Evolutionary conservation across 2,113 vertebrate genomes (phyloP).

Genomic region (Calyptomena viridis): DNA sequence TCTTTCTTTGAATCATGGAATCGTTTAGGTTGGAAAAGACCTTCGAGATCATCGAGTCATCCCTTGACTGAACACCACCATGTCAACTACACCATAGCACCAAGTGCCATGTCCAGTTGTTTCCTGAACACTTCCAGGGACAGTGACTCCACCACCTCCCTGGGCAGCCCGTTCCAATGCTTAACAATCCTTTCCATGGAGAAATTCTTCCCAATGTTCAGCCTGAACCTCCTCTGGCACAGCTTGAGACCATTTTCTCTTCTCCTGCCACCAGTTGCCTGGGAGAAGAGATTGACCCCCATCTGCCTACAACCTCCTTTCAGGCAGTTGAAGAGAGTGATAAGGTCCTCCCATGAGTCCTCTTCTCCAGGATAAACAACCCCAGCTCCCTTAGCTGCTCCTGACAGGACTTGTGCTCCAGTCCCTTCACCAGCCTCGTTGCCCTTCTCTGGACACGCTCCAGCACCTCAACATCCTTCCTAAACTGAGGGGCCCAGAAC

Average conservation of each 20-base stretch:
- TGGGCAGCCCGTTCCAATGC: not conserved
- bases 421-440: not conserved
- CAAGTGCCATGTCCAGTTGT: not conserved
- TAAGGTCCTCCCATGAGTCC: not conserved
- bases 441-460: not conserved
- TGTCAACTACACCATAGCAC: not conserved
- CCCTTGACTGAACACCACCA: not conserved
- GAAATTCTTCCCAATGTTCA: not conserved
- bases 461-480: not conserved
- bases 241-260: not conserved
- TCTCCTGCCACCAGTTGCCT: not conserved
- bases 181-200: not conserved
- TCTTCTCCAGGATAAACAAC: not conserved
- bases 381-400: not conserved
- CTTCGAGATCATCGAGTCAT: not conserved
- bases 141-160: not conserved
- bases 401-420: not conserved
- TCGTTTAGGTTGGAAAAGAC: not conserved
- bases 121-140: not conserved
- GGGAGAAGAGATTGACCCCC: not conserved
- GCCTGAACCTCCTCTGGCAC: not conserved
- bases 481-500: not conserved
- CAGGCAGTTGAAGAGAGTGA: not conserved
- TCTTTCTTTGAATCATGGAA: not conserved
- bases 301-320: not conserved